Evolutionary conservation across 1,140 invertebrate species (phyloP).

Genomic region (Drosophila ironensis): DNA sequence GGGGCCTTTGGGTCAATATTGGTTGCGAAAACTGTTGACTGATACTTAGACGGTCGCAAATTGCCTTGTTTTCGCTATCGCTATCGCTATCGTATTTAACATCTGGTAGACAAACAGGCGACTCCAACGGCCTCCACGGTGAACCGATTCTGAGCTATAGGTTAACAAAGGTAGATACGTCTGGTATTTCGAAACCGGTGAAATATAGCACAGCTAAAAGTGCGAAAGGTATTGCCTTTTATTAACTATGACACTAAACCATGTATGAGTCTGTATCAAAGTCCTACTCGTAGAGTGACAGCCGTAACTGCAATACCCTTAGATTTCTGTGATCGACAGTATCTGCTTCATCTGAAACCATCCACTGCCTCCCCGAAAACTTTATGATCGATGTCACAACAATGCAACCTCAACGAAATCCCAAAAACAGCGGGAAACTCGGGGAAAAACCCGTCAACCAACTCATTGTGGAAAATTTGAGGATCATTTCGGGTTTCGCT

Average conservation of each 20-base stretch:
- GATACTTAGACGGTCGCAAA: constrained; percentile 46
- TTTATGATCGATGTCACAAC: constrained; percentile 49
- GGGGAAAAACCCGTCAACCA: constrained; percentile 53
- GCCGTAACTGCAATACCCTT: background rate
- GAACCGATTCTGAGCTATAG: constrained; percentile 20
- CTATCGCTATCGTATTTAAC: constrained; percentile 44
- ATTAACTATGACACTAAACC: too few relatives aligned
- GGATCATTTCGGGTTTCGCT: constrained; percentile 47
- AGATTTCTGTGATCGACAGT: background rate
- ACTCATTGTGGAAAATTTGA: constrained; percentile 76
- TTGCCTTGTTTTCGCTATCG: constrained; percentile 45
- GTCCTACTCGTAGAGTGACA: too few relatives aligned
- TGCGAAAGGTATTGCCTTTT: background rate
- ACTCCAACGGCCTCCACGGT: constrained; percentile 10
- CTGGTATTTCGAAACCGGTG: background rate
- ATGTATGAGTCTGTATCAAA: too few relatives aligned
- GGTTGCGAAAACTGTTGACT: constrained; percentile 45
- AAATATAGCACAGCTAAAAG: background rate
- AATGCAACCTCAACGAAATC: constrained; percentile 32
- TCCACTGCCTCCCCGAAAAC: constrained; percentile 3
- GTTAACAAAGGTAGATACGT: constrained; percentile 20
- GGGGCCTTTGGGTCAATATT: constrained; percentile 31
- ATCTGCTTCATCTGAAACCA: constrained; percentile 15
- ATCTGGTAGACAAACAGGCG: constrained; percentile 45
- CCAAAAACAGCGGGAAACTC: background rate